Base-by-base conservation (phyloP, 2,113 vertebrate genomes). In the Motacilla tschutschensis region DNA sequence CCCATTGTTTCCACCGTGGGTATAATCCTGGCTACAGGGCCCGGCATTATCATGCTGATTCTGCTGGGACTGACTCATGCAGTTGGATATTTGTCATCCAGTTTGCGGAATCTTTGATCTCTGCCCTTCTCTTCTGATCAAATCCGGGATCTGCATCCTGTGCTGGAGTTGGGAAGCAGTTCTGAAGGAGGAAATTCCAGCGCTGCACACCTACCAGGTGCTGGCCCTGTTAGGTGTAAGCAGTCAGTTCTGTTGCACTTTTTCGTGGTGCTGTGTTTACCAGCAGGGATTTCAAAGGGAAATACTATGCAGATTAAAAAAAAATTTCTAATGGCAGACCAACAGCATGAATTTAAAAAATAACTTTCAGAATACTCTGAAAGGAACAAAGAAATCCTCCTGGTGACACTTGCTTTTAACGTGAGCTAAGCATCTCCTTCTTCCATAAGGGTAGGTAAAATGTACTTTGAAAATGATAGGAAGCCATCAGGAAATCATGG, bases 21-120 rank as follows among this genome's bases (percentile, higher is more conserved):
- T 82, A 26, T 87, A 73, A 88, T 88, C 87, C 87, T 77, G 65
- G 66, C 85, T 59, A 31, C 26, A 17, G 72, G 60, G 78, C 71
- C 83, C 47, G 41, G 83, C 69, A 71, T 92, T 88, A 87, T 86
- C 85, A 33, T 74, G 79, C 89, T 91, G 79, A 74, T 91, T 82
- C 60, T 88, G 65, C 63, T 77, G 77, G 69, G 6, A 59, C 48
- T 41, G 6, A 71, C 75, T 88, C 51, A 40, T 36, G 2, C 43
- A 31, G 78, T 11, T 40, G 79, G 83, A 46, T 80, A 50, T 92
- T 85, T 90, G 73, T 91, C 79, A 65, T 78, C 73, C 69, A 58
- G 33, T 84, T 65, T 55, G 54, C 17, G 20, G 59, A 51, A 36
- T 57, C 87, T 92, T 92, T 91, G 85, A 93, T 89, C 64, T 82